Base-by-base conservation (phyloP, 2,113 vertebrate genomes). In the Pholis gunnellus region DNA sequence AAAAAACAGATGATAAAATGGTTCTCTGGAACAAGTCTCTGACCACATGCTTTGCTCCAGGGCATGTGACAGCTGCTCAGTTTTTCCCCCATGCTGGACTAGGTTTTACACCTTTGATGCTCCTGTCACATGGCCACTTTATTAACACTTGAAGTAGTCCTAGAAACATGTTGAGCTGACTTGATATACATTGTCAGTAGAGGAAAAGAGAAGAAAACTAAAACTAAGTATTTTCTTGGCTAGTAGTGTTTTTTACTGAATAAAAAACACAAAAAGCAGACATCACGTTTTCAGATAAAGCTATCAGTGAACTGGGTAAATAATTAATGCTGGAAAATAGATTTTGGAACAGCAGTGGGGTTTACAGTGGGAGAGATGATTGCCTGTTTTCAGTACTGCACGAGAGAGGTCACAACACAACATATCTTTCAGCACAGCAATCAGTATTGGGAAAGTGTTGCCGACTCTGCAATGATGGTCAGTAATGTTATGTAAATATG, bases 401-500 rank as follows among this genome's bases (percentile, higher is more conserved):
- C 1, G 22, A 72, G 68, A 79, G 56, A 67, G 64, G 78, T 72
- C 78, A 72, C 63, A 77, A 54, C 50, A 20, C 68, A 65, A 54
- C 61, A 78, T 59, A 68, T 50, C 50, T 82, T 68, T 10, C 27
- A 61, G 81, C 65, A 44, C 66, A 57, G 72, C 59, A 63, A 82
- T 85, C 78, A 80, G 78, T 54, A 66, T 72, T 66, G 36, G 27
- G 60, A 59, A 22, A 42, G 27, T 27, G 78, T 68, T 5, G 7
- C 48, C 2, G 11, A 68, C 54, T 73, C 57, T 64, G 60, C 63
- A 71, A 11, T 76, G 74, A 75, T 59, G n/a, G 65, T 72, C 66
- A 70, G 57, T 84, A 60, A 79, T 80, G 74, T 82, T 78, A 69
- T 89, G 81, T 82, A 81, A 91, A 85, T 89, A 75, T 42, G 63